A percentile compares a stretch with the other conserved stretches of the same genome.
These are phyloP conservation scores for Poecilia gillii DNA, from an alignment of 2,797 vertebrate species.

Conservation along the genomic window DNA sequence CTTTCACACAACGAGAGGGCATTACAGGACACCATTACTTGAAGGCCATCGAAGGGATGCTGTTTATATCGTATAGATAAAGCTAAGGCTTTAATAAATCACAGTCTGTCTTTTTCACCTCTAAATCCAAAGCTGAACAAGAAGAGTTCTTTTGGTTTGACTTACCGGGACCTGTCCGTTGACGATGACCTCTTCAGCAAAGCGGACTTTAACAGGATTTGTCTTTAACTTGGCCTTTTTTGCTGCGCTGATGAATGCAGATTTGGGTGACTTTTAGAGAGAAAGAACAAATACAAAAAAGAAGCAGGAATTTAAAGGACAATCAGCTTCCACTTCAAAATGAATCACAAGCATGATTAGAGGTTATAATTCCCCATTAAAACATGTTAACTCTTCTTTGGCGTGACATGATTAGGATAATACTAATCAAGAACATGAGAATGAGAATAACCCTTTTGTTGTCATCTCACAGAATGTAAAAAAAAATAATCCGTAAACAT, in stretches of 20 bases:
- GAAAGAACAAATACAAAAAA: conserved; percentile 7
- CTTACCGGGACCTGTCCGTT: conserved; percentile 98
- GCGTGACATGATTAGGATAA: conserved; percentile 48
- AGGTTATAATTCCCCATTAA: conserved; percentile 44
- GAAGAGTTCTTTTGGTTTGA: conserved; percentile 52
- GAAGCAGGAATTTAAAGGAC: conserved; percentile 34
- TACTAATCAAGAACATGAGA: conserved; percentile 32
- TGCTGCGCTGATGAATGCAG: conserved; percentile 98
- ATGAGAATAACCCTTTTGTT: conserved; percentile 30
- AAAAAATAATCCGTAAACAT: conserved; percentile 44
- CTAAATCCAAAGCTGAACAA: conserved; percentile 1
- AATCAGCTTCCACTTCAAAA: conserved; percentile 30
- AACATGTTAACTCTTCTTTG: conserved; percentile 43
- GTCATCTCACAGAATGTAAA: conserved; percentile 43
- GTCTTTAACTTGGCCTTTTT: conserved; percentile 99
- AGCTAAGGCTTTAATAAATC: background rate
- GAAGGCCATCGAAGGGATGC: background rate
- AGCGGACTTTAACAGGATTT: conserved; percentile 98
- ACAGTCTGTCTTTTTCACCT: conserved; percentile 11
- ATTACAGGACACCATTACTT: background rate
- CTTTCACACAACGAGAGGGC: background rate
- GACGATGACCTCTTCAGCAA: conserved; percentile 98
- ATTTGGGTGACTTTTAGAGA: conserved; percentile 91
- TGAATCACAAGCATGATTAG: conserved; percentile 45
- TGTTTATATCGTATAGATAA: background rate